phyloP scores from a whole-genome alignment of 2,888 invertebrate genomes.

The Drosophila ezoana region DNA sequence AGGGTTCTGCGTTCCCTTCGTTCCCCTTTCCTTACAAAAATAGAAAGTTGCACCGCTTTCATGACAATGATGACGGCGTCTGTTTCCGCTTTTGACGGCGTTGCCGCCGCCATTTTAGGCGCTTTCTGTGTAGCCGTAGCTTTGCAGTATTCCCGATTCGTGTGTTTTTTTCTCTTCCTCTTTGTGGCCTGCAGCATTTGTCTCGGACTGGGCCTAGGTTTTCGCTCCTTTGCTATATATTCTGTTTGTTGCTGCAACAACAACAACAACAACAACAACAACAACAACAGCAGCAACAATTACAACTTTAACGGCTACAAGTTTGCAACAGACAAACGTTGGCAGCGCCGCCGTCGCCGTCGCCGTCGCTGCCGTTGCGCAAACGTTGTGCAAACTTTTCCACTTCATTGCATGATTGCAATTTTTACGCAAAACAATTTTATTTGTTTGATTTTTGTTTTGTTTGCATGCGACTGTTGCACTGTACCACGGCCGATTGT shows the following conservation, averaged over 20 bases:
- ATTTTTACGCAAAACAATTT: constrained; percentile 78
- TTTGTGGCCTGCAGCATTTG: constrained; percentile 51
- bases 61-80: constrained; percentile 75
- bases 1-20: constrained; percentile 42
- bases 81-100: constrained; percentile 71
- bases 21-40: constrained; percentile 24
- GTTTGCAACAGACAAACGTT: constrained; percentile 65
- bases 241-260: constrained; percentile 55
- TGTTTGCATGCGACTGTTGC: constrained; percentile 36
- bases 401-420: constrained; percentile 78
- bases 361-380: constrained; percentile 43
- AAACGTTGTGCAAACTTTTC: constrained; percentile 77
- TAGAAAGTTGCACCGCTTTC: constrained; percentile 64
- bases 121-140: constrained; percentile 24
- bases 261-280: constrained; percentile 22
- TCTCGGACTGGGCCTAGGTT: constrained; percentile 66
- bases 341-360: not conserved
- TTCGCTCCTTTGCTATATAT: constrained; percentile 49
- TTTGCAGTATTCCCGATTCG: constrained; percentile 30
- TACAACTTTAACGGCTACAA: constrained; percentile 42
- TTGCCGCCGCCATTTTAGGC: constrained; percentile 61
- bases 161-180: not conserved
- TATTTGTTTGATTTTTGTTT: constrained; percentile 68
- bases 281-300: constrained; percentile 31
- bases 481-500: constrained; percentile 38